Percentiles rank a stretch among this genome's conserved stretches.
phyloP scores from a whole-genome alignment of 2,797 vertebrate genomes.

The Anolis apletophallus region DNA sequence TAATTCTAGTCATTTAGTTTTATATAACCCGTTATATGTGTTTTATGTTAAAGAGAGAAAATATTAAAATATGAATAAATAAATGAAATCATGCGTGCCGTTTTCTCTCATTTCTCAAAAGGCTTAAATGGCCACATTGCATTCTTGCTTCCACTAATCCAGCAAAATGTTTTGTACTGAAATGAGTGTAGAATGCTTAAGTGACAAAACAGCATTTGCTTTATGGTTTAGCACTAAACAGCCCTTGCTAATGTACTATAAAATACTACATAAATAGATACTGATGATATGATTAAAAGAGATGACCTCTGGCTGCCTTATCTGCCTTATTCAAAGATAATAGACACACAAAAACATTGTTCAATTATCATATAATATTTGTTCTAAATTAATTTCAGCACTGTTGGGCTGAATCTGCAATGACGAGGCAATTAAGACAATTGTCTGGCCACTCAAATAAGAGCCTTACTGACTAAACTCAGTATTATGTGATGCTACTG shows the following conservation, averaged over 20 bases:
- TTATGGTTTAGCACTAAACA: conserved; percentile 72
- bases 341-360: conserved; percentile 72
- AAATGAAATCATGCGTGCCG: conserved; percentile 42
- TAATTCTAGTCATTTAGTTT: neutral
- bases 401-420: conserved; percentile 73
- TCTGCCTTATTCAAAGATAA: conserved; percentile 68
- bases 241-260: conserved; percentile 69
- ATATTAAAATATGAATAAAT: conserved; percentile 32
- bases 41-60: conserved; percentile 41
- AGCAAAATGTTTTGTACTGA: conserved; percentile 33
- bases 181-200: conserved; percentile 53
- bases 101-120: conserved; percentile 32
- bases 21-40: neutral
- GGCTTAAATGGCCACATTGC: conserved; percentile 37
- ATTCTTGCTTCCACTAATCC: conserved; percentile 39
- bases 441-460: conserved; percentile 73
- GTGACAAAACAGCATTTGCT: conserved; percentile 68
- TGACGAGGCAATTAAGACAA: conserved; percentile 76
- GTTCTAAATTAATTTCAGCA: conserved; percentile 75
- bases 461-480: conserved; percentile 62
- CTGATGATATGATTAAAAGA: conserved; percentile 72
- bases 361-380: conserved; percentile 80
- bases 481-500: conserved; percentile 57
- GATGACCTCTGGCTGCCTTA: conserved; percentile 70
- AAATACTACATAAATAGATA: conserved; percentile 71